Percentiles rank a stretch among this genome's conserved stretches.
These are phyloP conservation scores for Phylloscopus collybita DNA, from an alignment of 2,797 vertebrate species.

Conservation along the genomic window DNA sequence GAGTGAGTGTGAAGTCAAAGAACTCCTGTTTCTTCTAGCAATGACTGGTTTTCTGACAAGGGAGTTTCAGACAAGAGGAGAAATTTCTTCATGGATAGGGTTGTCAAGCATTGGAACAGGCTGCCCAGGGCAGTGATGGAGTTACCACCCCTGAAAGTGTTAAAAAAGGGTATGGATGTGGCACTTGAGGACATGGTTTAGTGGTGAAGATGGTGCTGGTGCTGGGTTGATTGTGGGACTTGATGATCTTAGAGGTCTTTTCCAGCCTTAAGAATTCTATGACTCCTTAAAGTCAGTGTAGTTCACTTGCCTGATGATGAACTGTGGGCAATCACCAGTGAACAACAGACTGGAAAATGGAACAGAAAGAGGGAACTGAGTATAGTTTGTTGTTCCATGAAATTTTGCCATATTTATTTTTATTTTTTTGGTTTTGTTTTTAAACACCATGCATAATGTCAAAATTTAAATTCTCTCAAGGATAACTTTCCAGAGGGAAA, in stretches of 20 bases:
- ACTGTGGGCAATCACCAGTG: accelerated
- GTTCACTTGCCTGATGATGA: background rate
- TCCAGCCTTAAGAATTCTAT: background rate
- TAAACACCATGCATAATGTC: background rate
- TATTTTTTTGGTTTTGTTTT: background rate
- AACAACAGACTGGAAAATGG: background rate
- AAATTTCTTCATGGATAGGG: background rate
- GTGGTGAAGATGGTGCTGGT: background rate
- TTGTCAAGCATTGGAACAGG: background rate
- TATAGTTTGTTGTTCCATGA: background rate
- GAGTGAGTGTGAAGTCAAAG: background rate
- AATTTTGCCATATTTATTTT: background rate
- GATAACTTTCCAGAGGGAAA: background rate
- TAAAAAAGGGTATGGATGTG: background rate
- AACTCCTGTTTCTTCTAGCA: background rate
- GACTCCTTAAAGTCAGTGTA: background rate
- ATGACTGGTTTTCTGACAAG: background rate
- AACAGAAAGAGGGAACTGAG: background rate
- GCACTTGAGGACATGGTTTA: background rate
- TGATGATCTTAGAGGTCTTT: background rate
- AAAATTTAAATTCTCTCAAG: background rate
- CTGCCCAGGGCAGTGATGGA: background rate
- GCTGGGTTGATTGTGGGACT: background rate
- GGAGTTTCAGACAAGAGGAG: background rate
- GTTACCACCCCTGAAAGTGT: background rate